These are phyloP conservation scores for Lophura nycthemera DNA, from an alignment of 2,113 vertebrate genomes.

Conservation along the genomic window DNA sequence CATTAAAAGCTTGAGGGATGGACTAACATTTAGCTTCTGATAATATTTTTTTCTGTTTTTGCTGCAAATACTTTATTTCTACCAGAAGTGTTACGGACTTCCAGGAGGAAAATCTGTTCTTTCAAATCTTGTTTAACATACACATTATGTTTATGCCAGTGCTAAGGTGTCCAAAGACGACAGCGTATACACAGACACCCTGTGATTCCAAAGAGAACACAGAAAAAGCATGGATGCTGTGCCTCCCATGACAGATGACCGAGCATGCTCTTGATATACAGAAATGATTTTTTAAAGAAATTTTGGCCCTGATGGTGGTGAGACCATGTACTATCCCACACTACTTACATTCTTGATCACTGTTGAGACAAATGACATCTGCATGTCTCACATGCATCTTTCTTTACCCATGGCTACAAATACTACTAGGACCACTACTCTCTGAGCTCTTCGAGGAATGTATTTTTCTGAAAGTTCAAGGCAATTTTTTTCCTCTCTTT, in stretches of 20 bases:
- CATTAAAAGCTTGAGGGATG: not conserved
- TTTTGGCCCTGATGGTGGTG: not conserved
- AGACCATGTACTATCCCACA: not conserved
- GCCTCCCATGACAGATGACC: not conserved
- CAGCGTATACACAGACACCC: not conserved
- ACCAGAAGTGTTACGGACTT: not conserved
- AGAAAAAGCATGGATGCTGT: not conserved
- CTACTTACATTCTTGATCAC: not conserved
- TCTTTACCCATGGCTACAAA: not conserved
- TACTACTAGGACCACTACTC: not conserved
- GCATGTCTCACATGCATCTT: not conserved
- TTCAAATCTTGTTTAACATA: not conserved
- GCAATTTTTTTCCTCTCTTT: not conserved
- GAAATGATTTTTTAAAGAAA: not conserved
- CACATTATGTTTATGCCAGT: fast-evolving
- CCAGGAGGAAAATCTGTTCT: not conserved
- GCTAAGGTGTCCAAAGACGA: not conserved
- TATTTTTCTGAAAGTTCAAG: not conserved
- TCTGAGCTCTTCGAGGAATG: not conserved
- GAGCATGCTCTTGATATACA: not conserved
- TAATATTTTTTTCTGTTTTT: not conserved
- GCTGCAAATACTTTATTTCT: not conserved
- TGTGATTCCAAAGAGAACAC: not conserved
- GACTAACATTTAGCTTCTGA: not conserved
- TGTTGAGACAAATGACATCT: not conserved